Conservation (phyloP, 2,797 vertebrate species). For the Eulemur coronatus region DNA sequence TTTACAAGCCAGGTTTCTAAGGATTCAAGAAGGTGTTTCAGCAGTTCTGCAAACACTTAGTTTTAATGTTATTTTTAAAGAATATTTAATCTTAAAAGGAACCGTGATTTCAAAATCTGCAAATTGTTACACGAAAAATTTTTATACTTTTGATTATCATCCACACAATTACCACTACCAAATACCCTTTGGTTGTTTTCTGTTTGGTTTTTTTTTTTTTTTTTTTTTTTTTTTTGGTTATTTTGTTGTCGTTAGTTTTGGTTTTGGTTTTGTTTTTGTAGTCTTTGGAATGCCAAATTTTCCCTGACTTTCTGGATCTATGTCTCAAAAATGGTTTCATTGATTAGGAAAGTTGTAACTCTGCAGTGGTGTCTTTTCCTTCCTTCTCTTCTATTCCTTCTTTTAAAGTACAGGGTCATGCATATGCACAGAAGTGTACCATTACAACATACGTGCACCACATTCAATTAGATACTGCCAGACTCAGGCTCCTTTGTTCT, state of each 20-base stretch:
- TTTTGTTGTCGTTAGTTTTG: no score
- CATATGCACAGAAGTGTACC: not conserved
- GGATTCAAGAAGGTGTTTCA: not conserved
- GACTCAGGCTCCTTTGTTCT: not conserved
- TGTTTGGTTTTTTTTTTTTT: not conserved
- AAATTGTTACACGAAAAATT: not conserved
- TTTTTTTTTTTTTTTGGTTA: no score
- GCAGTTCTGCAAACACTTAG: not conserved
- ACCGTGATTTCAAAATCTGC: not conserved
- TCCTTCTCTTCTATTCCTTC: not conserved
- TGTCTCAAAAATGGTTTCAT: not conserved
- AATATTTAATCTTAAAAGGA: not conserved
- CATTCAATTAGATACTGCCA: not conserved
- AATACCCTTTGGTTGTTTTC: not conserved
- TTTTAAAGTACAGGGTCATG: not conserved
- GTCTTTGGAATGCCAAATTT: not conserved
- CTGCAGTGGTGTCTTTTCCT: not conserved
- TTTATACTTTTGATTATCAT: not conserved
- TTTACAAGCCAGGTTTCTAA: slow-evolving; percentile 1
- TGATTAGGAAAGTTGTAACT: not conserved
- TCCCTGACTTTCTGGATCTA: not conserved
- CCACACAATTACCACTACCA: not conserved
- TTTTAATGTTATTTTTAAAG: not conserved
- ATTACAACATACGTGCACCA: not conserved
- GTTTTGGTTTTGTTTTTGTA: not conserved